These are phyloP conservation scores for Spatulosminthurus flaviceps DNA, from an alignment of 2,888 invertebrate species.

Conservation along the genomic window DNA sequence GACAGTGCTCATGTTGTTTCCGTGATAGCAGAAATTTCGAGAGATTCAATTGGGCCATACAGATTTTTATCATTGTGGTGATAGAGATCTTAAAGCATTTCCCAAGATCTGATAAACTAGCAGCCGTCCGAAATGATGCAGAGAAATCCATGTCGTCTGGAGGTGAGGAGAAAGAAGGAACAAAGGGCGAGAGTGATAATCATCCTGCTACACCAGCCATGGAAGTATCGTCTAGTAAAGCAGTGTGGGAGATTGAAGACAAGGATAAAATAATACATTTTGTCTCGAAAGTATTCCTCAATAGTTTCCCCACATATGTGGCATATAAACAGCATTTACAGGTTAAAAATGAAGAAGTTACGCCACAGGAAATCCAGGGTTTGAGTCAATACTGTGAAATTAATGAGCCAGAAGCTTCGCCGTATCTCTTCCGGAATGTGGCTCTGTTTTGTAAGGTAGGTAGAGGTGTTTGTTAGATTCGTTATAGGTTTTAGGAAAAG, in stretches of 20 bases:
- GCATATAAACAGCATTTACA: conserved; percentile 86
- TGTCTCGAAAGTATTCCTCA: conserved; percentile 85
- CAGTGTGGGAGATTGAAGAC: conserved; percentile 79
- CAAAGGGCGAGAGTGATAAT: conserved; percentile 57
- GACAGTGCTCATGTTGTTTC: conserved; percentile 96
- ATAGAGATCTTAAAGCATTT: conserved; percentile 83
- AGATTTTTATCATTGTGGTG: conserved; percentile 84
- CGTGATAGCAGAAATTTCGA: conserved; percentile 92
- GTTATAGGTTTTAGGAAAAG: too few species aligned
- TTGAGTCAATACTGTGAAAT: conserved; percentile 87
- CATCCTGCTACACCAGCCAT: conserved; percentile 45
- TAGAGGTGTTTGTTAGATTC: neutral
- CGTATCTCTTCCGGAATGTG: conserved; percentile 89
- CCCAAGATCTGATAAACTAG: conserved; percentile 68
- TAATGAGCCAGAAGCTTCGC: conserved; percentile 92
- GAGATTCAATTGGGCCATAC: conserved; percentile 85
- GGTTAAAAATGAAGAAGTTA: conserved; percentile 81
- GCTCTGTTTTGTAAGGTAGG: conserved; percentile 83
- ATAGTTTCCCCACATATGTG: conserved; percentile 76
- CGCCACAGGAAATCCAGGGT: conserved; percentile 83
- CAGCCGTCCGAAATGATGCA: conserved; percentile 60
- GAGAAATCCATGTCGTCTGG: conserved; percentile 65
- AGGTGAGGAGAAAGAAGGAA: conserved; percentile 44
- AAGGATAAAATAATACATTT: conserved; percentile 88
- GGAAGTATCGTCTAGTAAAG: conserved; percentile 49